Conservation (phyloP, 1,140 invertebrate species). For the Drosophila tani region DNA sequence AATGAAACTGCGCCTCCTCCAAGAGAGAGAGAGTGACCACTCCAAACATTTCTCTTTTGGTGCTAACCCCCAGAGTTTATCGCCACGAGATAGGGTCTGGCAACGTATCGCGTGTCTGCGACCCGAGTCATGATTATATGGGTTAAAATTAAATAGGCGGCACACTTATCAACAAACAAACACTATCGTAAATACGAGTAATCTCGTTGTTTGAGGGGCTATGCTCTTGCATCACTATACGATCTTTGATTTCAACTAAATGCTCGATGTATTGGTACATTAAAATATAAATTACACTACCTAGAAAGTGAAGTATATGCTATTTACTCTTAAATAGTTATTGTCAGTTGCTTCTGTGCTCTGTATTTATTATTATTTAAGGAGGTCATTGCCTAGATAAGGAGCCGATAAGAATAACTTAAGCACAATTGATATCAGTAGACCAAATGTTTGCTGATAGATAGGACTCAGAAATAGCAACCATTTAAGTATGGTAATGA, state of each 20-base stretch:
- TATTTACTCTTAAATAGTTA: too few species aligned
- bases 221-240: neutral
- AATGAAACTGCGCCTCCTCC: conserved; percentile 89
- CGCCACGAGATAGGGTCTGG: neutral
- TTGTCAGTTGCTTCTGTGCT: too few species aligned
- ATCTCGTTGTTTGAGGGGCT: neutral
- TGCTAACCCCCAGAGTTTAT: conserved; percentile 5
- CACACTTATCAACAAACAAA: conserved; percentile 12
- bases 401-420: neutral
- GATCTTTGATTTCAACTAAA: neutral
- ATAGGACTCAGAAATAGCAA: neutral
- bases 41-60: conserved; percentile 7
- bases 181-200: neutral
- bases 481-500: neutral
- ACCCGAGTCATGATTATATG: conserved; percentile 28
- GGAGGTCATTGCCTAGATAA: neutral
- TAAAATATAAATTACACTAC: too few species aligned
- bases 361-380: too few species aligned
- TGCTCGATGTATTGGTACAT: too few species aligned
- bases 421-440: neutral
- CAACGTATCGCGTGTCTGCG: neutral
- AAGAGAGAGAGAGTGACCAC: conserved; percentile 45
- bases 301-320: too few species aligned
- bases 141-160: neutral
- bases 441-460: neutral